Evolutionary conservation across 2,113 vertebrate genomes (phyloP).

Genomic region (Oncorhynchus mykiss): DNA sequence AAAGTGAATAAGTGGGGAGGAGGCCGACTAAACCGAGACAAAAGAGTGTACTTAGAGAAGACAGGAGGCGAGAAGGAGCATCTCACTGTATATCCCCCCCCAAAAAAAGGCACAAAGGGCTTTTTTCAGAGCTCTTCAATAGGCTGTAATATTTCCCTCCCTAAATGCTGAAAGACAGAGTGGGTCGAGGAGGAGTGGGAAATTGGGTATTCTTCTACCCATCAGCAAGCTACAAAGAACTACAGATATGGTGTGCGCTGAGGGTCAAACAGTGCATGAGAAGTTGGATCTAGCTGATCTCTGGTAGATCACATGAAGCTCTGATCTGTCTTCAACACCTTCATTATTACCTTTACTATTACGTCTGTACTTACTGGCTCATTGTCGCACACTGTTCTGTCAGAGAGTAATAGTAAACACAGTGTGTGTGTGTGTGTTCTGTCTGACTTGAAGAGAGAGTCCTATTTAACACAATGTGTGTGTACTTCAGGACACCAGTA

Average conservation of each 20-base stretch:
- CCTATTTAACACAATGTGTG: constrained; percentile 44
- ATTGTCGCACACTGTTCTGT: constrained; percentile 36
- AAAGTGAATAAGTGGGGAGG: constrained; percentile 23
- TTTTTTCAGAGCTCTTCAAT: background rate
- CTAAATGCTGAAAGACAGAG: too few relatives aligned
- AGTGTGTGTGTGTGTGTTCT: constrained; percentile 24
- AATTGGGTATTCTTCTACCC: background rate
- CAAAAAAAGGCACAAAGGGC: constrained; percentile 31
- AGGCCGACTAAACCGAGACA: constrained; percentile 59
- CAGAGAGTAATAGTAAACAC: constrained; percentile 39
- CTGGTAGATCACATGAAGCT: too few relatives aligned
- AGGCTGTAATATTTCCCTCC: too few relatives aligned
- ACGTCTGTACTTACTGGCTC: too few relatives aligned
- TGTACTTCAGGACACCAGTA: constrained; percentile 2
- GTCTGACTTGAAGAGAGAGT: constrained; percentile 37
- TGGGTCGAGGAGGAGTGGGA: constrained; percentile 30
- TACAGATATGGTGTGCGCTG: constrained; percentile 35
- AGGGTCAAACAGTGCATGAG: constrained; percentile 31
- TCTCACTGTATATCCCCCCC: constrained; percentile 39
- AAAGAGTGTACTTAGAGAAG: constrained; percentile 18
- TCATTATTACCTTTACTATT: too few relatives aligned
- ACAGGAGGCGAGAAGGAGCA: constrained; percentile 11
- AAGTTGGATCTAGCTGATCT: too few relatives aligned
- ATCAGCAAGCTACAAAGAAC: constrained; percentile 24
- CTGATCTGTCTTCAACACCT: too few relatives aligned